Conservation (phyloP, 2,113 vertebrate genomes). For the Cephalopterus ornatus region DNA sequence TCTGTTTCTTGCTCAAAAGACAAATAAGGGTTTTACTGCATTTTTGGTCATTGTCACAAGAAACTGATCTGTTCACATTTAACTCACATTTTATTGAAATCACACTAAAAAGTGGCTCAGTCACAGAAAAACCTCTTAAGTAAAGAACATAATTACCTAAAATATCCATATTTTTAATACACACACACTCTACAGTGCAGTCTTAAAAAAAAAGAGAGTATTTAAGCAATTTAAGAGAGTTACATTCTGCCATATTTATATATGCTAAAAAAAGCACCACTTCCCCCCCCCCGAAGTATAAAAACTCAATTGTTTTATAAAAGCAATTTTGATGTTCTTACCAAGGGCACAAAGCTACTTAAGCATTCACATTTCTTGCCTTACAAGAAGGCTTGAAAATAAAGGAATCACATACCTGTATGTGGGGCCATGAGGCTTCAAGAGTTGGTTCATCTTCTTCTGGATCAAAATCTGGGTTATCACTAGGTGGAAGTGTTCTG, state of each 20-base stretch:
- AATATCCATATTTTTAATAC: background rate
- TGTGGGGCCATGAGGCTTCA: conserved; percentile 97
- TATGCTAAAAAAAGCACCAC: background rate
- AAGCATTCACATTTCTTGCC: background rate
- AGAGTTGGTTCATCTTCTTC: conserved; percentile 98
- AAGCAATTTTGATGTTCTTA: background rate
- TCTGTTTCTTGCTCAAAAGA: background rate
- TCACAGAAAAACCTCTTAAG: background rate
- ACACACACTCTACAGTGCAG: background rate
- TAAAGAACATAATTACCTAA: background rate
- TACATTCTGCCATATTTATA: background rate
- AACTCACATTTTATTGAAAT: background rate
- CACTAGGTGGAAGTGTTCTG: conserved; percentile 94
- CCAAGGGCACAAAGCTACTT: background rate
- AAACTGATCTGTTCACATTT: background rate
- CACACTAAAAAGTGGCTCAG: background rate
- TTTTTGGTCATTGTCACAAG: background rate
- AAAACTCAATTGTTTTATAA: background rate
- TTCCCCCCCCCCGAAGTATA: background rate
- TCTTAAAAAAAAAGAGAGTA: background rate
- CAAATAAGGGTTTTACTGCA: background rate
- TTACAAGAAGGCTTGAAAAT: background rate
- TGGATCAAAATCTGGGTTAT: conserved; percentile 98
- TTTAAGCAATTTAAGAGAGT: background rate
- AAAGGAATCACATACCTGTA: conserved; percentile 80